Evolutionary conservation across 2,888 invertebrate species (phyloP).

Genomic region (Eupithecia inturbata): DNA sequence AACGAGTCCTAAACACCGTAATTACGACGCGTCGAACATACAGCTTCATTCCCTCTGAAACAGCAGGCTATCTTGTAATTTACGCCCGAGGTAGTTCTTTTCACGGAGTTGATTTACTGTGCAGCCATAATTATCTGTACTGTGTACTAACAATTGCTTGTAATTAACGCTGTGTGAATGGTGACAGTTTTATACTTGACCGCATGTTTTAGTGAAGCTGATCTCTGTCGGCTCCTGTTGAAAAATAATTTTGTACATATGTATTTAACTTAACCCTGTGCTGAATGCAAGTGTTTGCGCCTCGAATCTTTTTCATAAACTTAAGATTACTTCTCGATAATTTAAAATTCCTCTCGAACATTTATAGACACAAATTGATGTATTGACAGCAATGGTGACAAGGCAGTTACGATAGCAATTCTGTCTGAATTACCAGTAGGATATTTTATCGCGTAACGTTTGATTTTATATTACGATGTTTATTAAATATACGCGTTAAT

Average conservation of each 20-base stretch:
- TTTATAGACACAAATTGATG: not conserved
- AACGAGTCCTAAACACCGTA: constrained; percentile 41
- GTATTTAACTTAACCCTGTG: not conserved
- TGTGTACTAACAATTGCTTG: constrained; percentile 40
- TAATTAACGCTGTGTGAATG: constrained; percentile 37
- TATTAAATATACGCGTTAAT: not conserved
- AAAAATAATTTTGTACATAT: not conserved
- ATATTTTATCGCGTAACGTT: not conserved
- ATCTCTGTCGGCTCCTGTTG: not conserved
- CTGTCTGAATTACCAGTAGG: not conserved
- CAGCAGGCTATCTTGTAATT: constrained; percentile 60
- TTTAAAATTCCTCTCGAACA: too few relatives aligned
- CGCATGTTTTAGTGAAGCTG: constrained; percentile 1
- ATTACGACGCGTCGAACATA: constrained; percentile 44
- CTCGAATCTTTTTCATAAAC: not conserved
- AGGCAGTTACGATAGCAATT: not conserved
- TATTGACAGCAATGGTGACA: not conserved
- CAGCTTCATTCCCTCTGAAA: constrained; percentile 44
- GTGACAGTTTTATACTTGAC: constrained; percentile 33
- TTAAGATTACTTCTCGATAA: not conserved
- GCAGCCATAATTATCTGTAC: constrained; percentile 38
- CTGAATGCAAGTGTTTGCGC: not conserved
- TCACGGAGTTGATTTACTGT: constrained; percentile 43
- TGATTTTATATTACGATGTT: not conserved
- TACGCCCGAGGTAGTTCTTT: constrained; percentile 47